Evolutionary conservation across 2,113 vertebrate genomes (phyloP).

Genomic region (Hippocampus comes): DNA sequence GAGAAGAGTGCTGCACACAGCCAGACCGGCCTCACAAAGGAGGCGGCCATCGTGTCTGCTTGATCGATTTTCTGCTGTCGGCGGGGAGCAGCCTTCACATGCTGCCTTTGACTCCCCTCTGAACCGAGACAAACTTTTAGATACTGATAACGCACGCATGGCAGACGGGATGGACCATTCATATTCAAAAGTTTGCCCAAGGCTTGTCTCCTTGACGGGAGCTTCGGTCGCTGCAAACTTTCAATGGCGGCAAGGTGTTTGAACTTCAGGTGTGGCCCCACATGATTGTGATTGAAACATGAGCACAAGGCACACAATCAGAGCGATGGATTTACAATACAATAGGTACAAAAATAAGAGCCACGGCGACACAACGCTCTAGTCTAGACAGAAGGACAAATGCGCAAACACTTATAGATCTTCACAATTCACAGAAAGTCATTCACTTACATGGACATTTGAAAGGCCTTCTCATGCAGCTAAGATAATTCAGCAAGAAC

Average conservation of each 20-base stretch:
- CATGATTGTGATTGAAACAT: constrained; percentile 71
- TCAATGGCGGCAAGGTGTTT: constrained; percentile 37
- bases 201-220: neutral
- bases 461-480: constrained; percentile 60
- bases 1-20: constrained; percentile 59
- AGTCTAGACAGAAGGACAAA: constrained; percentile 70
- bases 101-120: constrained; percentile 46
- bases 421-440: constrained; percentile 44
- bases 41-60: constrained; percentile 62
- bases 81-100: constrained; percentile 58
- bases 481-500: constrained; percentile 61
- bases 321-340: constrained; percentile 75
- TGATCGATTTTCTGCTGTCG: constrained; percentile 69
- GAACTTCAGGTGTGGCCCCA: constrained; percentile 54
- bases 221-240: constrained; percentile 44
- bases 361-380: constrained; percentile 69
- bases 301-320: constrained; percentile 65
- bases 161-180: constrained; percentile 51
- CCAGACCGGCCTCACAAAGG: constrained; percentile 67
- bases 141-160: constrained; percentile 58
- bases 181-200: constrained; percentile 43
- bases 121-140: constrained; percentile 47
- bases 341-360: constrained; percentile 81
- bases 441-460: constrained; percentile 64
- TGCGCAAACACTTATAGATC: constrained; percentile 13